These are phyloP conservation scores for Proterorhinus semilunaris DNA, from an alignment of 2,113 vertebrate genomes.

Conservation along the genomic window DNA sequence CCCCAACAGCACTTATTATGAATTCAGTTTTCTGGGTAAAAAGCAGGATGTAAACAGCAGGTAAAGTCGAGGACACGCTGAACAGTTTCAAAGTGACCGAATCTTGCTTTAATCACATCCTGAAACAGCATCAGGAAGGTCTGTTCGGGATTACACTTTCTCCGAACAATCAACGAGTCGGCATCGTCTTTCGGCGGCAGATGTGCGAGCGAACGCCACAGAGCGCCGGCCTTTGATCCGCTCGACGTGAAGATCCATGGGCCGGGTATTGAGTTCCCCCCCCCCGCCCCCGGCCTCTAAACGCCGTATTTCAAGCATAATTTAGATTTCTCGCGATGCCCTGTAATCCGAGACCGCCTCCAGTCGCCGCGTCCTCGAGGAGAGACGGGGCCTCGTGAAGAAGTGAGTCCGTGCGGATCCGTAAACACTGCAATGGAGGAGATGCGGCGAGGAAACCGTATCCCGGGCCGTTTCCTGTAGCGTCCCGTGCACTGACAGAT, in stretches of 20 bases:
- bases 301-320: slow-evolving; percentile 40
- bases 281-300: neutral
- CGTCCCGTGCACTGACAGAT: slow-evolving; percentile 77
- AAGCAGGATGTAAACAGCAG: no score
- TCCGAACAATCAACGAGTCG: neutral
- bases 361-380: slow-evolving; percentile 31
- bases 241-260: slow-evolving; percentile 10
- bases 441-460: slow-evolving; percentile 74
- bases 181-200: neutral
- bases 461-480: slow-evolving; percentile 75
- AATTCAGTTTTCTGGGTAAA: no score
- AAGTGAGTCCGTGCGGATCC: slow-evolving; percentile 49
- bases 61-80: neutral
- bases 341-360: slow-evolving; percentile 55
- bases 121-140: neutral
- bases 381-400: slow-evolving; percentile 36
- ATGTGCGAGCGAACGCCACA: slow-evolving; percentile 5
- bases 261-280: slow-evolving; percentile 23
- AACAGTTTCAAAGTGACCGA: slow-evolving; percentile 12
- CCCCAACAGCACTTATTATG: no score
- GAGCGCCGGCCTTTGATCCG: slow-evolving; percentile 9
- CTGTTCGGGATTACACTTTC: neutral
- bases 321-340: slow-evolving; percentile 45
- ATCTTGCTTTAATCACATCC: slow-evolving; percentile 16
- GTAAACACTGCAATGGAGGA: slow-evolving; percentile 67